A percentile compares a stretch with the other conserved stretches of the same genome.
These are phyloP conservation scores for Deroplatys truncata DNA, from an alignment of 2,888 invertebrate species.

Conservation along the genomic window DNA sequence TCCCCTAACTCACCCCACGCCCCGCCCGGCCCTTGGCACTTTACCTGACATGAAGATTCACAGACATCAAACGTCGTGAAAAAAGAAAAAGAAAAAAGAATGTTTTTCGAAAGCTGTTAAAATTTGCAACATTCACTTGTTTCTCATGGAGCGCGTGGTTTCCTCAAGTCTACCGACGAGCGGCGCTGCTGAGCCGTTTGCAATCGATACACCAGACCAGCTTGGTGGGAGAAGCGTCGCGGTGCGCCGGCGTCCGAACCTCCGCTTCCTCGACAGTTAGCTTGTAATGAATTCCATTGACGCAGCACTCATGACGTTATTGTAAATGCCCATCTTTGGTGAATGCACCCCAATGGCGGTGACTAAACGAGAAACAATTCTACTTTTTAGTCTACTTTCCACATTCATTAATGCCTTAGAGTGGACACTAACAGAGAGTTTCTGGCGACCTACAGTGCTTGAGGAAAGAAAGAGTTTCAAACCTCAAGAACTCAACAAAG, in stretches of 20 bases:
- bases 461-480: no score
- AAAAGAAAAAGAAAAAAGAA: neutral
- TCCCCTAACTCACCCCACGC: neutral
- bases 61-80: neutral
- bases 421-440: no score
- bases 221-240: neutral
- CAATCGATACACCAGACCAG: neutral
- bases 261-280: neutral
- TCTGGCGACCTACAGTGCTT: no score
- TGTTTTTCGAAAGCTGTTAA: neutral
- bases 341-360: neutral
- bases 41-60: neutral
- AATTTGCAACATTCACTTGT: neutral
- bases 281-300: neutral
- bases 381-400: no score
- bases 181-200: neutral
- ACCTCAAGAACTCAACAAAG: no score
- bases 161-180: neutral
- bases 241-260: neutral
- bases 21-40: neutral
- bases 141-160: neutral
- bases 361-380: no score
- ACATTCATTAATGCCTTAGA: no score
- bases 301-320: neutral
- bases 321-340: neutral